Evolutionary conservation across 2,888 invertebrate genomes (phyloP), one percentile per base, ranked within the genome.

Genomic region (Ophioninae sp.): DNA sequence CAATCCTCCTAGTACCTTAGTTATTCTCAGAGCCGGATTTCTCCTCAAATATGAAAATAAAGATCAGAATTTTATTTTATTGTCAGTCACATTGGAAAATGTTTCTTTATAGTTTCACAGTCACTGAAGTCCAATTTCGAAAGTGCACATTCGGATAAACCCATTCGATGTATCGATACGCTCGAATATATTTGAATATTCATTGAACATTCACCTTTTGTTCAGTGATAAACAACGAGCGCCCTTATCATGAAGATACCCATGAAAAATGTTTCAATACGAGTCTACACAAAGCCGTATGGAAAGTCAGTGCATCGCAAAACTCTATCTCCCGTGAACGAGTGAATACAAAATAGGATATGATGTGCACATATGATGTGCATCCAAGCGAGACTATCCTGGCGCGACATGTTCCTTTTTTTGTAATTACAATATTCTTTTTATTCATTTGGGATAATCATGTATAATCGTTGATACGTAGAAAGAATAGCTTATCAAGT

Each of bases 331-430:
- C 30, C 56, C 41, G 17, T 57, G 30, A 65, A 67, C 72, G 50
- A 79, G 67, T 73, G 72, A 73, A 79, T 79, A 79, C 57, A 73
- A 79, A 72, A 44, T 73, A 72, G 57, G 39, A 30, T 30, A 30
- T n/a, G 56, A 21, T n/a, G n/a, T n/a, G n/a, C n/a, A n/a, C n/a
- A 41, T 50, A 59, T 79, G 65, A 79, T 79, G 65, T 65, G 57
- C 72, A 79, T 79, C 72, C 65, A 67, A 79, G 72, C 67, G 79
- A 72, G 70, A 57, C 41, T 21, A 59, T 64, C 44, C 59, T 56
- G 69, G 72, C 65, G 21, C 13, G 41, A n/a, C 50, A 37, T 57
- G 30, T 57, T 7, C 50, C 20, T 73, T 77, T 77, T 73, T 61
- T 65, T 17, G 50, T 50, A 8, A 41, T 8, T 79, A 30, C 23